Percentiles rank a stretch among this genome's conserved stretches.
Evolutionary conservation across 2,113 vertebrate species (phyloP).

Genomic region (Ammospiza caudacuta): DNA sequence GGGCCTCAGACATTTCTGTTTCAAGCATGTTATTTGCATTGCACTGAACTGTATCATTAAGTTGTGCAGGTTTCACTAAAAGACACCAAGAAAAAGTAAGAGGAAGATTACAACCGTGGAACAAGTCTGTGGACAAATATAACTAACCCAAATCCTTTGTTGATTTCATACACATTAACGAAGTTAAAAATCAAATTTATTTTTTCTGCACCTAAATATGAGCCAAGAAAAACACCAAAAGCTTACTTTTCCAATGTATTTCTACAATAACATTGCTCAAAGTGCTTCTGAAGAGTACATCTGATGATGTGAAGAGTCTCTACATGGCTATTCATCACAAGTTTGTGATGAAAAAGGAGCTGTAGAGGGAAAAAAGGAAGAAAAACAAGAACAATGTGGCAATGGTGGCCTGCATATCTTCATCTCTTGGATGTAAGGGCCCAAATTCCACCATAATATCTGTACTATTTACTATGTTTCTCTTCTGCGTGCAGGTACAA

Average conservation of each 20-base stretch:
- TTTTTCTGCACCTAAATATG: background rate
- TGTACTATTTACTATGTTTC: background rate
- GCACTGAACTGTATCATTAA: background rate
- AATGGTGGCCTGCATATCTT: background rate
- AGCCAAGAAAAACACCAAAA: conserved; percentile 35
- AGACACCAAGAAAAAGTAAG: background rate
- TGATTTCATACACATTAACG: background rate
- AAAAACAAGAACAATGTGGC: background rate
- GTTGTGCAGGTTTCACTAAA: background rate
- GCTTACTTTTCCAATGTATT: background rate
- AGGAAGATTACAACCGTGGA: background rate
- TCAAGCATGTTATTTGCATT: background rate
- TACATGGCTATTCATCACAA: background rate
- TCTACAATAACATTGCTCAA: background rate
- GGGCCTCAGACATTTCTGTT: background rate
- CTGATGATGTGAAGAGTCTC: background rate
- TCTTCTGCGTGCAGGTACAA: background rate
- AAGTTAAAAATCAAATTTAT: background rate
- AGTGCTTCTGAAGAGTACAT: background rate
- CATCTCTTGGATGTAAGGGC: background rate
- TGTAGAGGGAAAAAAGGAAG: background rate
- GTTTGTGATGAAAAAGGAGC: background rate
- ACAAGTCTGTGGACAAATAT: background rate
- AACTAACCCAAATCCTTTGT: background rate
- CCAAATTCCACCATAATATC: background rate